phyloP scores from a whole-genome alignment of 2,888 invertebrate genomes.

The Ophion slaviceki region DNA sequence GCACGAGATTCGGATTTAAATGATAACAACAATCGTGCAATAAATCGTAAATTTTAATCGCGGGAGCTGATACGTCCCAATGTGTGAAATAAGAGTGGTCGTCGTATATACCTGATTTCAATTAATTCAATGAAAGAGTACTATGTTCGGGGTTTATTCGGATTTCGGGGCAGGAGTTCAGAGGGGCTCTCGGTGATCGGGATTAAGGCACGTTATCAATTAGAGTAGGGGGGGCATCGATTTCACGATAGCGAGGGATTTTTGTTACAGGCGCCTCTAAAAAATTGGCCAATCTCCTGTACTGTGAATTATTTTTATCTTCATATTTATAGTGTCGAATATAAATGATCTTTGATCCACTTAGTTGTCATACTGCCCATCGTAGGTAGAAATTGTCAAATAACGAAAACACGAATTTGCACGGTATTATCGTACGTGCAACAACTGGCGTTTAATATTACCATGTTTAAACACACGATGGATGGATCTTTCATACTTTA shows the following conservation, averaged over 20 bases:
- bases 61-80: background rate
- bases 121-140: slow-evolving; percentile 35
- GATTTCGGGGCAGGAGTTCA: slow-evolving; percentile 24
- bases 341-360: background rate
- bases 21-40: too few relatives aligned
- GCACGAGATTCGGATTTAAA: too few relatives aligned
- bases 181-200: slow-evolving; percentile 19
- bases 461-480: background rate
- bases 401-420: too few relatives aligned
- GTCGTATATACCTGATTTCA: slow-evolving; percentile 25
- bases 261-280: slow-evolving; percentile 8
- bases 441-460: background rate
- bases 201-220: slow-evolving; percentile 42
- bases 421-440: too few relatives aligned
- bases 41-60: background rate
- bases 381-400: too few relatives aligned
- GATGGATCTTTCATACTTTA: background rate
- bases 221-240: slow-evolving; percentile 9
- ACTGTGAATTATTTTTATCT: slow-evolving; percentile 24
- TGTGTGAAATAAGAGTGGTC: background rate
- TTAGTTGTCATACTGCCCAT: background rate
- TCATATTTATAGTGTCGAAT: slow-evolving; percentile 4
- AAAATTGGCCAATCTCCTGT: slow-evolving; percentile 18
- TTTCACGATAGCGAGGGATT: slow-evolving; percentile 5
- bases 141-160: slow-evolving; percentile 31